phyloP scores from a whole-genome alignment of 2,888 invertebrate species.

The Parascotia fuliginaria region DNA sequence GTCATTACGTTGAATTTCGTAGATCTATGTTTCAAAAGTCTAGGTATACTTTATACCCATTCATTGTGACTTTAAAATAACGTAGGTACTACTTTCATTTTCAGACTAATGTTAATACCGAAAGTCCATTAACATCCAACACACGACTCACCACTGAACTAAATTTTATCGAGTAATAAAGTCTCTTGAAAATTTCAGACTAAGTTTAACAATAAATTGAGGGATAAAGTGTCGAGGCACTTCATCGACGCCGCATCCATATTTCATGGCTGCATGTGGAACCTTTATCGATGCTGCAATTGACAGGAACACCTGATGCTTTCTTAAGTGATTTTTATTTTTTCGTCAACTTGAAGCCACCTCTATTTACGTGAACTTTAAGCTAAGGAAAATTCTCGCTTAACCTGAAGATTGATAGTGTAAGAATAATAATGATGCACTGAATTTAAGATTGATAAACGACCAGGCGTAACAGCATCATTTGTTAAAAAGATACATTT shows the following conservation, averaged over 20 bases:
- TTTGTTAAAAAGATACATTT: slow-evolving; percentile 2
- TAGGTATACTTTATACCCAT: too few species aligned
- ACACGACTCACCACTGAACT: neutral
- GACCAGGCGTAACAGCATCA: slow-evolving; percentile 18
- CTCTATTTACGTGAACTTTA: slow-evolving; percentile 20
- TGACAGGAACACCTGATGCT: slow-evolving; percentile 47
- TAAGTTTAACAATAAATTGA: slow-evolving; percentile 37
- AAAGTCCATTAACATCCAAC: too few species aligned
- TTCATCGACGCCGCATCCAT: slow-evolving; percentile 33
- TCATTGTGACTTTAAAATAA: too few species aligned
- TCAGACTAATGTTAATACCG: too few species aligned
- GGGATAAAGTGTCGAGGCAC: slow-evolving; percentile 13
- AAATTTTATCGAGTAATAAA: slow-evolving; percentile 5
- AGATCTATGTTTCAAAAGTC: too few species aligned
- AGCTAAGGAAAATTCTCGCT: slow-evolving; percentile 17
- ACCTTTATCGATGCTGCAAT: slow-evolving; percentile 30
- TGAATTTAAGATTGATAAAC: slow-evolving; percentile 32
- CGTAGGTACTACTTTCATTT: too few species aligned
- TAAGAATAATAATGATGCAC: slow-evolving; percentile 30
- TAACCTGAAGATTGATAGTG: slow-evolving; percentile 35
- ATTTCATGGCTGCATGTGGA: slow-evolving; percentile 25
- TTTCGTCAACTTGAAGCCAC: slow-evolving; percentile 36
- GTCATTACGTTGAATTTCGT: too few species aligned
- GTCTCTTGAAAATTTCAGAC: slow-evolving; percentile 5
- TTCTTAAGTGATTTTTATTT: slow-evolving; percentile 50